These are phyloP conservation scores for Acleris literana DNA, from an alignment of 2,888 invertebrate species.

Conservation along the genomic window DNA sequence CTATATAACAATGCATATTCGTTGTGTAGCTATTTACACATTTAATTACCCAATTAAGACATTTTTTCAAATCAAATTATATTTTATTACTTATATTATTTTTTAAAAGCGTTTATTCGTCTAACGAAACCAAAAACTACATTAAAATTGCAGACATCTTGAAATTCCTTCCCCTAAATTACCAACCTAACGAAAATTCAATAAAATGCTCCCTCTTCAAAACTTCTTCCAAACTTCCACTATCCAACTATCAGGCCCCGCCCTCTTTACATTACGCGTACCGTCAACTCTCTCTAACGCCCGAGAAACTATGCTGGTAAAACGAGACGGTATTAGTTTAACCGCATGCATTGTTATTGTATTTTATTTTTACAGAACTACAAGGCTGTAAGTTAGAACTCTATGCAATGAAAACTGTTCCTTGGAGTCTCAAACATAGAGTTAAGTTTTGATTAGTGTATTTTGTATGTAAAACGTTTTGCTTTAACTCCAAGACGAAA, in stretches of 20 bases:
- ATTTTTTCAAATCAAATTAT: no score
- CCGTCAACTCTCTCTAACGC: constrained; percentile 55
- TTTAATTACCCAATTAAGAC: no score
- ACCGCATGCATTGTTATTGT: constrained; percentile 75
- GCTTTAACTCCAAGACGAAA: constrained; percentile 53
- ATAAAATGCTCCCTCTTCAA: constrained; percentile 77
- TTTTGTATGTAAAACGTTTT: constrained; percentile 43
- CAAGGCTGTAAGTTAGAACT: constrained; percentile 43
- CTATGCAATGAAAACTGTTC: constrained; percentile 31
- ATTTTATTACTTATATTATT: not conserved
- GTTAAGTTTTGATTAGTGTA: constrained; percentile 29
- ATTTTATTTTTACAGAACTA: constrained; percentile 55
- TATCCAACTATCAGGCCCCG: constrained; percentile 75
- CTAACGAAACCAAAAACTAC: constrained; percentile 11
- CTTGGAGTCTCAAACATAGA: rapidly evolving
- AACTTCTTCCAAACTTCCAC: constrained; percentile 80
- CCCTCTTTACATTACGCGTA: constrained; percentile 54
- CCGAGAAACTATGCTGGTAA: constrained; percentile 44
- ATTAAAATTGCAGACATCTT: constrained; percentile 48
- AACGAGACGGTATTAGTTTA: constrained; percentile 62
- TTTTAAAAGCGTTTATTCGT: not conserved
- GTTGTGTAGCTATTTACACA: no score
- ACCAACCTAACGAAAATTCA: constrained; percentile 69
- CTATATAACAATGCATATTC: no score
- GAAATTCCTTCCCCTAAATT: constrained; percentile 60